Conservation (phyloP, 2,113 vertebrate species). For the Peromyscus maniculatus region DNA sequence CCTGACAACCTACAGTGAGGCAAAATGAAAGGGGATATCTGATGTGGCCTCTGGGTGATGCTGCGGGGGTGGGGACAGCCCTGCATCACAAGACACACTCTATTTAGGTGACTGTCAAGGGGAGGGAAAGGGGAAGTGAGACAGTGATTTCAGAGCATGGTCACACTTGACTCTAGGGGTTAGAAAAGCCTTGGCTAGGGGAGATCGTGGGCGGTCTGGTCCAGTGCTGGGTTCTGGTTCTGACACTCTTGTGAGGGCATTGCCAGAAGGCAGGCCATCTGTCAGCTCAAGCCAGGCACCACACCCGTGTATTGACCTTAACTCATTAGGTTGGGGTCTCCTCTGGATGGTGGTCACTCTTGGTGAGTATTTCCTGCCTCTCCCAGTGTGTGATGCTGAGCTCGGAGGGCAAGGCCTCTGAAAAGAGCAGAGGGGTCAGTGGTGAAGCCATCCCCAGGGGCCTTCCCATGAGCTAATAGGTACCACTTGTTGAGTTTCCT, state of each 20-base stretch:
- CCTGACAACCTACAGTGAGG: not conserved
- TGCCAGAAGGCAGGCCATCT: not conserved
- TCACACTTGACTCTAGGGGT: conserved; percentile 19
- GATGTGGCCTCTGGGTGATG: conserved; percentile 15
- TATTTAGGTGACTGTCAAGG: conserved; percentile 63
- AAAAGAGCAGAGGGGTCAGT: not conserved
- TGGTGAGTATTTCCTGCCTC: not conserved
- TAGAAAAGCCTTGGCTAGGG: not conserved
- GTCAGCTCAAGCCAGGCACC: not conserved
- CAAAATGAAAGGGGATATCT: conserved; percentile 79
- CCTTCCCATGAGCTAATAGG: accelerated
- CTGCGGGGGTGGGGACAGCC: conserved; percentile 26
- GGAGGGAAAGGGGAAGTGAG: conserved; percentile 75
- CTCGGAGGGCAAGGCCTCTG: not conserved
- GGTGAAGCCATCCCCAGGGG: not conserved
- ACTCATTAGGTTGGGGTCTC: not conserved
- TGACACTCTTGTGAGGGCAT: not conserved
- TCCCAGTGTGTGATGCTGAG: not conserved
- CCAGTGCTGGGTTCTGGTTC: not conserved
- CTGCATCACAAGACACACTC: conserved; percentile 69
- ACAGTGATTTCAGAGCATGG: conserved; percentile 11
- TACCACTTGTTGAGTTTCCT: not conserved
- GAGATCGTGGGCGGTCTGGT: not conserved
- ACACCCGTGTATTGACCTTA: not conserved
- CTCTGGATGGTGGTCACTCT: not conserved